phyloP scores from a whole-genome alignment of 2,113 vertebrate genomes.

The Campylorhamphus procurvoides region DNA sequence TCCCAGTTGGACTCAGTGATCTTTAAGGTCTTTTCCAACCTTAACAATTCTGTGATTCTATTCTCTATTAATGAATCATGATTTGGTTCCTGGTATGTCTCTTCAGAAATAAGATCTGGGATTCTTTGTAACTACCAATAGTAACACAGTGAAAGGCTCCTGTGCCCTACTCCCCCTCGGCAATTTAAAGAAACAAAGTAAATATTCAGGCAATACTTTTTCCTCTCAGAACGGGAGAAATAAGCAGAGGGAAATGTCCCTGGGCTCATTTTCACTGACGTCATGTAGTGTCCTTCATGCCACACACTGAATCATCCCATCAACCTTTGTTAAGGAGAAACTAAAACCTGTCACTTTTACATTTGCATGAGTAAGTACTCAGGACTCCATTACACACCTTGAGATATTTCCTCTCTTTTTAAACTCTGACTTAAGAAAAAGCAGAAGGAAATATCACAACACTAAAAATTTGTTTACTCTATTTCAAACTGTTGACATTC shows the following conservation, averaged over 20 bases:
- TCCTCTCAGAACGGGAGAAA: background rate
- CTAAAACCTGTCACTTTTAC: conserved; percentile 3
- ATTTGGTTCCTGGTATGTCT: background rate
- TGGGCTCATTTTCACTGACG: background rate
- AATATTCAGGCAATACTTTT: background rate
- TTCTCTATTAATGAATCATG: rapidly evolving
- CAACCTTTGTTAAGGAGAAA: background rate
- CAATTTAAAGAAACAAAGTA: background rate
- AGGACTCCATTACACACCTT: background rate
- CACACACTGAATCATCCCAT: background rate
- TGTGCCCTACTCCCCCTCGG: background rate
- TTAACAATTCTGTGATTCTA: background rate
- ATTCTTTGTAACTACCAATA: background rate
- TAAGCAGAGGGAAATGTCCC: background rate
- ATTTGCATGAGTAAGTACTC: background rate
- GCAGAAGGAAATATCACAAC: background rate
- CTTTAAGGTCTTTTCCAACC: background rate
- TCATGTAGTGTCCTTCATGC: background rate
- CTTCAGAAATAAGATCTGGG: background rate
- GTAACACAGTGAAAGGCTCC: background rate
- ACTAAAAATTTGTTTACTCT: background rate
- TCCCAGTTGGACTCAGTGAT: background rate
- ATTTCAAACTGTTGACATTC: background rate
- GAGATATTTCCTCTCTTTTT: background rate
- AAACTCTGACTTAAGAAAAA: background rate